Evolutionary conservation across 2,888 invertebrate species (phyloP), one percentile per base, ranked within the genome.

Genomic region (Boloria selene): DNA sequence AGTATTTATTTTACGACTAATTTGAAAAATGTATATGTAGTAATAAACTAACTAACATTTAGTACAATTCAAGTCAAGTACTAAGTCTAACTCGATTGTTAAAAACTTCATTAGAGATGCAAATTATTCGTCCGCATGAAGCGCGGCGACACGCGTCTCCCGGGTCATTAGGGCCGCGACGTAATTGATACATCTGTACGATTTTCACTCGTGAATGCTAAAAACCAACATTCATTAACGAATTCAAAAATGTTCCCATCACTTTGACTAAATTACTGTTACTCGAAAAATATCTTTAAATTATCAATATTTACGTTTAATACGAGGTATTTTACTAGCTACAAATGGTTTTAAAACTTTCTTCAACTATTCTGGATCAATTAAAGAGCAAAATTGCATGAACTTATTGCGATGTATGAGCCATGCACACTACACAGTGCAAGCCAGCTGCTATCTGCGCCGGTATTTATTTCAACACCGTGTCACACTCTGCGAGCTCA

Each of bases 81-180:
- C n/a, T n/a, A n/a, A n/a, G n/a, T 45, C n/a, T 56, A 56, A 22
- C 22, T 45, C 56, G 45, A 56, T 56, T 45, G 56, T 56, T 56
- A 56, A 45, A 22, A 56, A 45, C 45, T 22, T 56, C 42, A 56
- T 45, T 56, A 45, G 0, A 26, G n/a, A 45, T 56, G 56, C 10
- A n/a, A 56, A 56, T 56, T 31, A 53, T 16, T 54, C 53, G 52
- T 52, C 6, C 22, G 18, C 26, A 53, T 6, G 16, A 16, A 3
- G 5, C 31, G n/a, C 52, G 31, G 26, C 16, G 4, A 13, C 16
- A 13, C 3, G 17, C 3, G 49, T 17, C 17, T 16, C 10, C 10
- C 17, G 6, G 17, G 49, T 16, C 16, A 50, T 17, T 0, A 38
- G 31, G n/a, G 42, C 13, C 13, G 42, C 42, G n/a, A 31, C 31